Conservation (phyloP, 2,113 vertebrate genomes). For the Typhlomys cinereus region DNA sequence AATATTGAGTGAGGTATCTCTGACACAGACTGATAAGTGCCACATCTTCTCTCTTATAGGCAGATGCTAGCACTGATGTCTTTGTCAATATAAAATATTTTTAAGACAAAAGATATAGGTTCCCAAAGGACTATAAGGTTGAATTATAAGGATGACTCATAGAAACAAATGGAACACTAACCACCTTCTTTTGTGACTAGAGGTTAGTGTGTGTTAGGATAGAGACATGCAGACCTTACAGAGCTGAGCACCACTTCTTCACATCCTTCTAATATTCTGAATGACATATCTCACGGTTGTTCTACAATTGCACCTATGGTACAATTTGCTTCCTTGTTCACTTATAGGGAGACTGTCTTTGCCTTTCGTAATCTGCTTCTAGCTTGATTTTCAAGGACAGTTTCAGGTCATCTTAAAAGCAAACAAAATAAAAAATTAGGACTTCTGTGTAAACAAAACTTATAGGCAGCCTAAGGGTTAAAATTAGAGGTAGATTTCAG, state of each 20-base stretch:
- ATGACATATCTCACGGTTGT: background rate
- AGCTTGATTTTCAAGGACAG: background rate
- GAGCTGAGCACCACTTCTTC: background rate
- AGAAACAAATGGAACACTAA: background rate
- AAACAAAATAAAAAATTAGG: slow-evolving; percentile 25
- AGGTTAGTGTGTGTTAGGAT: background rate
- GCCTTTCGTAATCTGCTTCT: background rate
- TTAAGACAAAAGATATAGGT: background rate
- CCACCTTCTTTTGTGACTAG: background rate
- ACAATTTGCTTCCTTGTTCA: background rate
- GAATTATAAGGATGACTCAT: background rate
- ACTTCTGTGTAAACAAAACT: background rate
- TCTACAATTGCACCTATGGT: background rate
- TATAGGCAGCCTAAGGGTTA: background rate
- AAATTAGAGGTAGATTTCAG: background rate
- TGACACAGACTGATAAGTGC: too few species aligned
- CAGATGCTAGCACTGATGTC: too few species aligned
- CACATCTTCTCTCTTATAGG: too few species aligned
- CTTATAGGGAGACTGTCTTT: background rate
- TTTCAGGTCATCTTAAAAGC: background rate
- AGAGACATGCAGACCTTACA: background rate
- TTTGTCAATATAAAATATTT: slow-evolving; percentile 51
- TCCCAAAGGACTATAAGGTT: background rate
- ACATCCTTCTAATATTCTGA: background rate
- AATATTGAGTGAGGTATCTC: too few species aligned